These are phyloP conservation scores for Micrastur ruficollis DNA, from an alignment of 2,797 vertebrate genomes.

Conservation along the genomic window DNA sequence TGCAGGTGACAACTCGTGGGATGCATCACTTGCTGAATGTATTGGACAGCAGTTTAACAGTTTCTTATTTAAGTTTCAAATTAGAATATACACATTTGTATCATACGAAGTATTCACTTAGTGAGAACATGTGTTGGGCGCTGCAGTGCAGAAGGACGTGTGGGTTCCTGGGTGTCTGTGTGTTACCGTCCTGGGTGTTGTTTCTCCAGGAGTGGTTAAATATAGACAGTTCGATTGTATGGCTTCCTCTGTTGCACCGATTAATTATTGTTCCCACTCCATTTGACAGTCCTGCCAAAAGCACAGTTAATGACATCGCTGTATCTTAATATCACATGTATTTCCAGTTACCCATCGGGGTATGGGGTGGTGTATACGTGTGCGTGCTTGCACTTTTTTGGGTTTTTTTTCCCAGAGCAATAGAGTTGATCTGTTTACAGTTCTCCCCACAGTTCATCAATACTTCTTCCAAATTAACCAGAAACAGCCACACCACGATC, in stretches of 20 bases:
- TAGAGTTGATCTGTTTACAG: background rate
- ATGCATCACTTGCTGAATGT: background rate
- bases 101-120: rapidly evolving
- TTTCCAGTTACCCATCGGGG: rapidly evolving
- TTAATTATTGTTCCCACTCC: background rate
- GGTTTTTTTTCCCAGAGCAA: background rate
- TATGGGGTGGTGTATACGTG: background rate
- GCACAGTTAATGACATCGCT: background rate
- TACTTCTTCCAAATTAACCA: background rate
- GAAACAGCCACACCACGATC: rapidly evolving
- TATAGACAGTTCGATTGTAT: background rate
- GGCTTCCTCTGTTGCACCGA: background rate
- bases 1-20: background rate
- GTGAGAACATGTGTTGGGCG: rapidly evolving
- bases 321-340: background rate
- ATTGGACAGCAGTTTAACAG: background rate
- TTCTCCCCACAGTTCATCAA: background rate
- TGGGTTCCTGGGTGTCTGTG: background rate
- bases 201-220: background rate
- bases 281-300: background rate
- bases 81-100: background rate
- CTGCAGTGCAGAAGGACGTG: background rate
- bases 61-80: background rate
- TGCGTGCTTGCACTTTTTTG: rapidly evolving
- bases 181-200: background rate